Evolutionary conservation across 2,888 invertebrate genomes (phyloP).

Genomic region (Drosophila trichaetosa): DNA sequence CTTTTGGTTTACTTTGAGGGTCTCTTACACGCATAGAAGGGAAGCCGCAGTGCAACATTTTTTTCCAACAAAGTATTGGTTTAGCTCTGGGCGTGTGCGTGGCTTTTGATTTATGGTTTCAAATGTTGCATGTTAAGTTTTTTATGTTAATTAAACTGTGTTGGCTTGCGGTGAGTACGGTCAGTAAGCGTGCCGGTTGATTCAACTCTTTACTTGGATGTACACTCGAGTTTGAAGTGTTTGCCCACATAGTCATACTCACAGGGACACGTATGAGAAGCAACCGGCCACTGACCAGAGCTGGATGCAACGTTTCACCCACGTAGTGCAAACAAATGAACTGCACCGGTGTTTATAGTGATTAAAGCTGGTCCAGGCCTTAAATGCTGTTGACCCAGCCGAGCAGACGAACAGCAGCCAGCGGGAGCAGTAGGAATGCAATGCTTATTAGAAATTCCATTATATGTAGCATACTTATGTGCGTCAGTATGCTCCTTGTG

Average conservation of each 20-base stretch:
- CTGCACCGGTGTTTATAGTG: conserved; percentile 51
- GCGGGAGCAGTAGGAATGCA: conserved; percentile 18
- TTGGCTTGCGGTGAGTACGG: conserved; percentile 27
- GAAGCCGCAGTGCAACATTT: conserved; percentile 14
- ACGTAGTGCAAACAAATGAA: conserved; percentile 49
- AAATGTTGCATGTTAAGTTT: conserved; percentile 61
- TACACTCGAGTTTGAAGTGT: conserved; percentile 9
- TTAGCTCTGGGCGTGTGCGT: conserved; percentile 56
- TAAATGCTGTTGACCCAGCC: conserved; percentile 71
- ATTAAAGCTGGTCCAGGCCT: conserved; percentile 40
- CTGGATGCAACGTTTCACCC: conserved; percentile 12
- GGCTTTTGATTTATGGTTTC: conserved; percentile 71
- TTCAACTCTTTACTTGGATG: neutral
- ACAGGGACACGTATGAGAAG: neutral
- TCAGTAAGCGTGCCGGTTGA: conserved; percentile 15
- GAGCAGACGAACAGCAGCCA: conserved; percentile 8
- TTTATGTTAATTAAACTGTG: conserved; percentile 77
- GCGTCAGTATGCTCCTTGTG: conserved; percentile 45
- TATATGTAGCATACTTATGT: conserved; percentile 69
- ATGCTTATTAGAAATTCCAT: conserved; percentile 78
- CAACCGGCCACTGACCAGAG: neutral
- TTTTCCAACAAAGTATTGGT: conserved; percentile 39
- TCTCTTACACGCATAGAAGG: conserved; percentile 18
- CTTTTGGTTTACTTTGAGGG: conserved; percentile 9
- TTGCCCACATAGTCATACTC: conserved; percentile 1